Evolutionary conservation across 2,113 vertebrate genomes (phyloP).

Genomic region (Acinonyx jubatus): DNA sequence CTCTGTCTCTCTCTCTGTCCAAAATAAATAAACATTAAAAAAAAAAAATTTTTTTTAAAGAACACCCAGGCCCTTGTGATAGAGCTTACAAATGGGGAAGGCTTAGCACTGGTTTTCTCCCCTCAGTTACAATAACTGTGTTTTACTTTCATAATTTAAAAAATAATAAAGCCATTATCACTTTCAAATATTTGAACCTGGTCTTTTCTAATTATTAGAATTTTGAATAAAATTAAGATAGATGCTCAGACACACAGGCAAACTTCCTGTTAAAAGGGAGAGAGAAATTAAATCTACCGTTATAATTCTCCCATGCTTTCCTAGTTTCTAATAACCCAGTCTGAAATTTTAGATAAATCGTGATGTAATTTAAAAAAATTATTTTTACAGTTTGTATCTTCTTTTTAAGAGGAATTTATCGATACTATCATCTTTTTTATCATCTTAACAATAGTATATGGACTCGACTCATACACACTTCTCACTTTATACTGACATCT

Average conservation of each 20-base stretch:
- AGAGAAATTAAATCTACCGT: not conserved
- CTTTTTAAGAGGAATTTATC: constrained; percentile 5
- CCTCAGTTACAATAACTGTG: not conserved
- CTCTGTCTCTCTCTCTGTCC: too few species aligned
- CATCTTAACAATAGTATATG: not conserved
- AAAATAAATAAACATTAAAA: too few species aligned
- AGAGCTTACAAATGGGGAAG: not conserved
- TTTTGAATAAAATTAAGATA: not conserved
- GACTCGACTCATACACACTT: not conserved
- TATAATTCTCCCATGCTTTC: not conserved
- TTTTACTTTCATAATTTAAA: not conserved
- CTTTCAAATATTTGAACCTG: not conserved
- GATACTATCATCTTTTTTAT: not conserved
- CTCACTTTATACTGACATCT: not conserved
- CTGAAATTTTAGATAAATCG: not conserved
- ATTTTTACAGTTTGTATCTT: not conserved
- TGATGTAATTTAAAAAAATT: not conserved
- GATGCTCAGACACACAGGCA: too few species aligned
- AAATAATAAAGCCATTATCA: not conserved
- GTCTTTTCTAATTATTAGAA: not conserved
- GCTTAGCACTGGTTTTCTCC: not conserved
- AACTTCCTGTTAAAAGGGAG: not conserved
- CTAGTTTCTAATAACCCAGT: not conserved
- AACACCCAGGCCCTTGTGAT: not conserved
- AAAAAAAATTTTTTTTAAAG: too few species aligned